Evolutionary conservation across 2,888 invertebrate genomes (phyloP), one percentile per base, ranked within the genome.

Genomic region (Agelastica alni): DNA sequence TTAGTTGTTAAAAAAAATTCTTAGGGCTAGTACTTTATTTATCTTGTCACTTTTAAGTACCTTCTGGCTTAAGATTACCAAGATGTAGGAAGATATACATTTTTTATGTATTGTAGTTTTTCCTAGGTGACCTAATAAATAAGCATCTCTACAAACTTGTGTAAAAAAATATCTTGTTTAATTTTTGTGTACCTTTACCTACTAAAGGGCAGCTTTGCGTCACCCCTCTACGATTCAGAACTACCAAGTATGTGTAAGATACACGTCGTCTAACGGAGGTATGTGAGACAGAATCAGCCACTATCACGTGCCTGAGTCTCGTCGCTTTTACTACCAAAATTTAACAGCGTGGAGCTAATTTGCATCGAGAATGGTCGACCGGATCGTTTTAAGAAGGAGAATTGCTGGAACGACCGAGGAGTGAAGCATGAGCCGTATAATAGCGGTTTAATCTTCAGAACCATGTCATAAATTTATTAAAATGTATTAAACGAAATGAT

Each of bases 401-500:
- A 71, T 69, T 67, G 70, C 66, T 10, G 59, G 63, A 69, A 68
- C 67, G 68, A 64, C 64, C 62, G 64, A 68, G 68, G 69, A 71
- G 70, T 70, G 67, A 71, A 66, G 69, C 70, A 70, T 67, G 72
- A 71, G 71, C 71, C 73, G 69, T 72, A 71, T 75, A 74, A 75
- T 75, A 68, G 72, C 71, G 72, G 73, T 73, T 73, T 73, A 73
- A 72, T 72, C 74, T 73, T 66, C 70, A 68, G 67, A 68, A 68
- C 67, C 64, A 65, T 68, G 69, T 72, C 72, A 70, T 75, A 75
- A 75, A 74, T 75, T 75, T 74, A 73, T 74, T 73, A 74, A 73
- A 75, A 75, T 72, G 71, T 73, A 72, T 73, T 71, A 73, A 75
- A 72, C 67, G 70, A 71, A 74, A 75, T 74, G 70, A 73, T 72